Conservation (phyloP, 1,140 invertebrate species). For the Sesamia nonagrioides region DNA sequence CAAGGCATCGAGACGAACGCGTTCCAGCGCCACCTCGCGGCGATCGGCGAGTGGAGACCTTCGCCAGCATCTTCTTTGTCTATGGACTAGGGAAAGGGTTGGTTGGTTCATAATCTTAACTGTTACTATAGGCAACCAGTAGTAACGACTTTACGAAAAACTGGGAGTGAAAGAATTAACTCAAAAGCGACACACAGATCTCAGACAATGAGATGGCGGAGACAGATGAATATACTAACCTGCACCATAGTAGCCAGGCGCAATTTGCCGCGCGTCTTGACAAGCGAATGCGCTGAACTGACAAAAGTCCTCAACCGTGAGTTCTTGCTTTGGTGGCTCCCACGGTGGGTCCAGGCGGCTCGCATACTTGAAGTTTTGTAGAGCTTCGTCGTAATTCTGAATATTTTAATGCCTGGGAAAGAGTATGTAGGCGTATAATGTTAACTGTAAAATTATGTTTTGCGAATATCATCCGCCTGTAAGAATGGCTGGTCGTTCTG, state of each 20-base stretch:
- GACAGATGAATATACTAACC: conserved; percentile 56
- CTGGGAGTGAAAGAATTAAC: too few species aligned
- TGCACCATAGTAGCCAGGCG: conserved; percentile 90
- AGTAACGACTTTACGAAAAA: too few species aligned
- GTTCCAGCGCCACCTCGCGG: conserved; percentile 62
- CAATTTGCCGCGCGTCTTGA: conserved; percentile 91
- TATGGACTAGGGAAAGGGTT: conserved; percentile 62
- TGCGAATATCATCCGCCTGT: too few species aligned
- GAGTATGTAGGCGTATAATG: too few species aligned
- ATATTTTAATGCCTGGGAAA: conserved; percentile 92
- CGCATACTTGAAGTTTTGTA: conserved; percentile 91
- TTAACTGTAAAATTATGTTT: too few species aligned
- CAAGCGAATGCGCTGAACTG: conserved; percentile 89
- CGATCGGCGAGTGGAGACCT: conserved; percentile 67
- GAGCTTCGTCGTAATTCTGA: conserved; percentile 92
- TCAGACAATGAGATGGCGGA: too few species aligned
- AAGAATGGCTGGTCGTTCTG: too few species aligned
- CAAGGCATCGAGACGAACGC: conserved; percentile 61
- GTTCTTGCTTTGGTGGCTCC: conserved; percentile 90
- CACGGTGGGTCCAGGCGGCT: conserved; percentile 92
- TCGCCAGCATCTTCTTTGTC: conserved; percentile 77
- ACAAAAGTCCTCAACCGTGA: conserved; percentile 91
- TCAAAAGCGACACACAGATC: too few species aligned
- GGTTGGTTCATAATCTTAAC: neutral
- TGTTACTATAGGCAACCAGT: too few species aligned